Conservation (phyloP, 2,888 invertebrate species). For the Tenthredo scrophulariae region DNA sequence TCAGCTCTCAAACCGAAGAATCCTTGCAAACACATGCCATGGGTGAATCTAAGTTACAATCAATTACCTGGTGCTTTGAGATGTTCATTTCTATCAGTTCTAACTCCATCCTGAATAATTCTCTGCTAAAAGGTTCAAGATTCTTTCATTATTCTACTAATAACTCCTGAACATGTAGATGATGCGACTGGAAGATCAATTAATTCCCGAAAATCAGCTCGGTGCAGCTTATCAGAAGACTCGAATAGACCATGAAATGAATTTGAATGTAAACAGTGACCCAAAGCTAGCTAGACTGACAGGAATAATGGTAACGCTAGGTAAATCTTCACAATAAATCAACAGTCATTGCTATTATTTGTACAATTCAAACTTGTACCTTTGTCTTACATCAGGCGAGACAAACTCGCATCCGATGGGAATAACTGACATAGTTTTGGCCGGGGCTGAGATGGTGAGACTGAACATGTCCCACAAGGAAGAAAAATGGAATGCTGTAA, state of each 20-base stretch:
- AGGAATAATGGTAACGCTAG: conserved; percentile 81
- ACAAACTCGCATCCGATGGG: conserved; percentile 61
- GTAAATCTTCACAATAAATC: conserved; percentile 70
- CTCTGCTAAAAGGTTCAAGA: background rate
- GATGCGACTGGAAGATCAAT: conserved; percentile 60
- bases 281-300: conserved; percentile 78
- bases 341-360: background rate
- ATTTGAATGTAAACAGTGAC: conserved; percentile 62
- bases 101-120: background rate
- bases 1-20: conserved; percentile 45
- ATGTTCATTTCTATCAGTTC: conserved; percentile 39
- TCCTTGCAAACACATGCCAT: conserved; percentile 57
- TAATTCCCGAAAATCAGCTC: conserved; percentile 59
- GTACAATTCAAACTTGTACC: background rate
- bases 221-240: conserved; percentile 63
- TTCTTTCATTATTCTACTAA: background rate
- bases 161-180: conserved; percentile 55
- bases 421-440: conserved; percentile 62
- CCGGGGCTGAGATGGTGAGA: conserved; percentile 64
- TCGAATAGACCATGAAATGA: conserved; percentile 62
- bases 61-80: background rate
- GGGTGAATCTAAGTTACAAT: conserved; percentile 56
- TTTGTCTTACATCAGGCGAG: conserved; percentile 54
- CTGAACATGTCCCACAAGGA: conserved; percentile 65
- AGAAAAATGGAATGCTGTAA: conserved; percentile 63